Conservation (phyloP, 2,113 vertebrate species). For the Tichodroma muraria region DNA sequence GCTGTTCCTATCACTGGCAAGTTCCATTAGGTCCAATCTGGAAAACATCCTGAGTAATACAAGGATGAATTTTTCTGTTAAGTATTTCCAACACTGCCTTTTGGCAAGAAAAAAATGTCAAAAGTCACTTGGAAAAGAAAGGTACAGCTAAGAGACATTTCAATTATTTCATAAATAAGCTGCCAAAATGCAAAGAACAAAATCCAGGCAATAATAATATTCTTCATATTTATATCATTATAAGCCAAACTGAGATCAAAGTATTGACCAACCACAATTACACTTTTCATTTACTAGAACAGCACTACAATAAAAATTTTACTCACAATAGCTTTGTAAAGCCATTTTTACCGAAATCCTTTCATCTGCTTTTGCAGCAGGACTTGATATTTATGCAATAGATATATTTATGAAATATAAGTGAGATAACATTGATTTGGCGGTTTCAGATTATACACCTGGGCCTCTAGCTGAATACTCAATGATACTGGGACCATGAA, state of each 20-base stretch:
- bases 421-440: neutral
- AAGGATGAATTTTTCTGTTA: conserved; percentile 45
- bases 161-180: neutral
- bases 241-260: neutral
- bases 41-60: conserved; percentile 65
- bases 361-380: neutral
- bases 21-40: conserved; percentile 53
- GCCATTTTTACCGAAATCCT: neutral
- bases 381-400: neutral
- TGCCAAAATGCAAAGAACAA: conserved; percentile 13
- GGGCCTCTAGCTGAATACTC: neutral
- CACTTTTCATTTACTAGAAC: neutral
- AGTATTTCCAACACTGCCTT: conserved; percentile 61
- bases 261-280: neutral
- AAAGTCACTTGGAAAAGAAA: conserved; percentile 55
- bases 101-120: conserved; percentile 40
- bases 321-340: neutral
- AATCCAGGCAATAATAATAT: neutral
- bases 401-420: neutral
- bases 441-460: neutral
- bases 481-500: neutral
- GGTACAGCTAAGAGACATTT: neutral
- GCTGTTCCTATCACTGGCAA: conserved; percentile 33
- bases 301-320: neutral
- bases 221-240: neutral